These are phyloP conservation scores for Sinodicranocentrus sp. DNA, from an alignment of 2,888 invertebrate species.

Conservation along the genomic window DNA sequence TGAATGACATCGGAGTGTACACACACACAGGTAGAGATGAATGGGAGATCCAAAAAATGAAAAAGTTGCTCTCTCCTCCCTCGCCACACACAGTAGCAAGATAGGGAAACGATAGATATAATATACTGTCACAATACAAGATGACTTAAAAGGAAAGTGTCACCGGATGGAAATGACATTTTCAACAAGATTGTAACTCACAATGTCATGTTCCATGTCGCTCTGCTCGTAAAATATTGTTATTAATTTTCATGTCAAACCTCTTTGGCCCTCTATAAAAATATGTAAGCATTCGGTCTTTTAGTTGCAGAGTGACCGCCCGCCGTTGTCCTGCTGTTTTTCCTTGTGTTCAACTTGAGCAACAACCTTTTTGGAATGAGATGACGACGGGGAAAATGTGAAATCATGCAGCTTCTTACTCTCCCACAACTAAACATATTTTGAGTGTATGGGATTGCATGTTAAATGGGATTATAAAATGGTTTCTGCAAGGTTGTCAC, in stretches of 20 bases:
- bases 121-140: neutral
- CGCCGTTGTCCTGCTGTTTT: conserved; percentile 52
- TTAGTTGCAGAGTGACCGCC: conserved; percentile 51
- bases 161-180: conserved; percentile 66
- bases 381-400: neutral
- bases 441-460: no score
- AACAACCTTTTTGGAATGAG: neutral
- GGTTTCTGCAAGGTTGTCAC: no score
- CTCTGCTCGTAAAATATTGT: conserved; percentile 35
- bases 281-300: no score
- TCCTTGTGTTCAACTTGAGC: conserved; percentile 17
- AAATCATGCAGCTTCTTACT: neutral
- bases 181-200: conserved; percentile 62
- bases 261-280: conserved; percentile 20
- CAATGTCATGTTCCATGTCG: conserved; percentile 58
- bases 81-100: no score
- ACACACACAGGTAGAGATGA: neutral
- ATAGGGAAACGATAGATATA: conserved; percentile 14
- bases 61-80: conserved; percentile 6
- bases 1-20: conserved; percentile 17
- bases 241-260: conserved; percentile 56
- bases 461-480: no score
- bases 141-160: conserved; percentile 64
- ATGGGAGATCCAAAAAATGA: neutral
- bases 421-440: no score